Evolutionary conservation across 2,888 invertebrate species (phyloP).

Genomic region (Agrochola lota): DNA sequence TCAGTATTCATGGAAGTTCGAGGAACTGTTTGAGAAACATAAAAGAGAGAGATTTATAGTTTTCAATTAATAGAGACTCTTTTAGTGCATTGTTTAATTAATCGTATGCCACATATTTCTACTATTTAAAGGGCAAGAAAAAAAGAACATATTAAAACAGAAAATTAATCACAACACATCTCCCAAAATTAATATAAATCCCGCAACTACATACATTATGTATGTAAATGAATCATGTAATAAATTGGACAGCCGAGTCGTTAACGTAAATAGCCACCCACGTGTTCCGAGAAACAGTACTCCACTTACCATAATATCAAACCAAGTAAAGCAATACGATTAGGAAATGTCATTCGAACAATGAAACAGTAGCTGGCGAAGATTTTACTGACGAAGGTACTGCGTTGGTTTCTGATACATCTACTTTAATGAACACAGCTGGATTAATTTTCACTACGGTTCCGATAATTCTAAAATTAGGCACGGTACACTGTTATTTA

Average conservation of each 20-base stretch:
- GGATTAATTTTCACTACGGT: conserved; percentile 75
- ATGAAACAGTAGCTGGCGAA: conserved; percentile 64
- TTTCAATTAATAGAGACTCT: conserved; percentile 1
- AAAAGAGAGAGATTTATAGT: not conserved
- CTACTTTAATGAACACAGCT: conserved; percentile 39
- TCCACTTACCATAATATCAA: conserved; percentile 80
- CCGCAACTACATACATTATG: conserved; percentile 10
- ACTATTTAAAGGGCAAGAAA: not conserved
- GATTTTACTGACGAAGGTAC: conserved; percentile 69
- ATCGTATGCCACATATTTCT: not conserved
- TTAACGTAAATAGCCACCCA: conserved; percentile 69
- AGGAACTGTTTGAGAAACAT: not conserved
- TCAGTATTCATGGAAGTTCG: conserved; percentile 20
- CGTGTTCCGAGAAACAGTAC: conserved; percentile 68
- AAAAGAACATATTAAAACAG: conserved; percentile 12
- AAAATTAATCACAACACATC: conserved; percentile 15
- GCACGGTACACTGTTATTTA: conserved; percentile 75
- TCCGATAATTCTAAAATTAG: conserved; percentile 81
- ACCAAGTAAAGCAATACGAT: conserved; percentile 75
- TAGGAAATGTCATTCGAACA: conserved; percentile 79
- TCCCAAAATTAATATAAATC: conserved; percentile 33
- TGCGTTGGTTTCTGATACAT: conserved; percentile 5
- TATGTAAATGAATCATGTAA: conserved; percentile 57
- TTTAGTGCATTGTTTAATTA: not conserved
- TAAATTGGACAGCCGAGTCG: conserved; percentile 58